These are phyloP conservation scores for Myiozetetes cayanensis DNA, from an alignment of 2,113 vertebrate genomes.

Conservation along the genomic window DNA sequence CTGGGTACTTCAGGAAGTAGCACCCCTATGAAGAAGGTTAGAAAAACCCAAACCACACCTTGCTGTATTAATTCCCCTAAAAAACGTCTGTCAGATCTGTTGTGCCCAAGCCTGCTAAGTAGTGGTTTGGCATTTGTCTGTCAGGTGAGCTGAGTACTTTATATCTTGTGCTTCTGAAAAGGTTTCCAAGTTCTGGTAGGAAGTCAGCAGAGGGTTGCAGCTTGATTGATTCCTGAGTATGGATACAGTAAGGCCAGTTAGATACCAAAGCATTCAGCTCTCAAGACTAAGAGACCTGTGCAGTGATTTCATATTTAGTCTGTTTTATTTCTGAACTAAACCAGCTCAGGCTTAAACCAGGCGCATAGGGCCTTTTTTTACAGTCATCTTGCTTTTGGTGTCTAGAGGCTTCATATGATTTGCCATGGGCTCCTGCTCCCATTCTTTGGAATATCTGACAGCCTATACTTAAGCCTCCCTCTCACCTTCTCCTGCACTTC, in stretches of 20 bases:
- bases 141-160: not conserved
- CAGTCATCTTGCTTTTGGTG: slow-evolving; percentile 47
- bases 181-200: not conserved
- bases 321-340: not conserved
- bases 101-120: not conserved
- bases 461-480: slow-evolving; percentile 37
- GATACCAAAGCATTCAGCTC: not conserved
- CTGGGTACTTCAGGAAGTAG: not conserved
- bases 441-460: slow-evolving; percentile 57
- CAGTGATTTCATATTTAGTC: not conserved
- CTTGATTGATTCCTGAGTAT: not conserved
- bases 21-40: not conserved
- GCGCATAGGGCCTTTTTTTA: slow-evolving; percentile 17
- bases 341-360: slow-evolving; percentile 1
- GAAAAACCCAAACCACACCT: not conserved
- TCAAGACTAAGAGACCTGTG: not conserved
- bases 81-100: not conserved
- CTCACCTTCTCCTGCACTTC: slow-evolving; percentile 21
- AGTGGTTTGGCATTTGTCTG: not conserved
- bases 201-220: not conserved
- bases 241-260: not conserved
- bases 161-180: not conserved
- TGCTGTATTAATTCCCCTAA: not conserved
- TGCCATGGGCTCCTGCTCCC: slow-evolving; percentile 46
- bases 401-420: slow-evolving; percentile 48